Percentiles rank a stretch among this genome's conserved stretches.
Evolutionary conservation across 2,888 invertebrate genomes (phyloP).

Genomic region (Drosophila buzzatii): DNA sequence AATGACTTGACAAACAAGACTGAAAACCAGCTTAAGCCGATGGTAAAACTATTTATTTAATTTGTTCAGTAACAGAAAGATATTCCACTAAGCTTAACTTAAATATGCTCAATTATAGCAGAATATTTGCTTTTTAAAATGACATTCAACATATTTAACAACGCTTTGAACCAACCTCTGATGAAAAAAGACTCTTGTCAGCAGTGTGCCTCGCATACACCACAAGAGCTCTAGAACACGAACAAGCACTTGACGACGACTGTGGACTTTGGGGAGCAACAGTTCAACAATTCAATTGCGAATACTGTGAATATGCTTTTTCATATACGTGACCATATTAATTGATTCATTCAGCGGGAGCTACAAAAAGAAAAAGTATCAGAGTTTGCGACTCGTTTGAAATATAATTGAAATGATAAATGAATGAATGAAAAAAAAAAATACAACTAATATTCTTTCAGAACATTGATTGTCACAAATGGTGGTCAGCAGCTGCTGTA

Average conservation of each 20-base stretch:
- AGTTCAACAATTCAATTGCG: conserved; percentile 60
- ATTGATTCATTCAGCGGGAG: conserved; percentile 65
- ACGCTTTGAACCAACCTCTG: conserved; percentile 45
- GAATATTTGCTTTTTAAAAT: neutral
- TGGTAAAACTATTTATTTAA: neutral
- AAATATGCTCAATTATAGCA: neutral
- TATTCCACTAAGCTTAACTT: neutral
- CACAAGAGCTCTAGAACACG: conserved; percentile 71
- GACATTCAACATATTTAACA: neutral
- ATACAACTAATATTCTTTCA: conserved; percentile 36
- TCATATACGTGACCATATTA: conserved; percentile 59
- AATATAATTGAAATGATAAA: conserved; percentile 33
- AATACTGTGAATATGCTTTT: conserved; percentile 33
- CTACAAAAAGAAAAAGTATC: conserved; percentile 24
- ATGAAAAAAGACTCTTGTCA: conserved; percentile 19
- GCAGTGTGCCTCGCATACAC: conserved; percentile 25
- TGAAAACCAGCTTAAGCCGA: neutral
- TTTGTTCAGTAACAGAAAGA: neutral
- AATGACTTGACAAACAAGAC: neutral
- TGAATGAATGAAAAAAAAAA: neutral
- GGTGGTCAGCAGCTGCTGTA: conserved; percentile 43
- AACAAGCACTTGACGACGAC: conserved; percentile 63
- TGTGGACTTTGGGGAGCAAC: conserved; percentile 50
- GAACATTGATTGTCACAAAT: conserved; percentile 54
- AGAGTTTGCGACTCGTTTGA: conserved; percentile 36